These are phyloP conservation scores for Platycercus adscitus DNA, from an alignment of 2,113 vertebrate genomes.

Conservation along the genomic window DNA sequence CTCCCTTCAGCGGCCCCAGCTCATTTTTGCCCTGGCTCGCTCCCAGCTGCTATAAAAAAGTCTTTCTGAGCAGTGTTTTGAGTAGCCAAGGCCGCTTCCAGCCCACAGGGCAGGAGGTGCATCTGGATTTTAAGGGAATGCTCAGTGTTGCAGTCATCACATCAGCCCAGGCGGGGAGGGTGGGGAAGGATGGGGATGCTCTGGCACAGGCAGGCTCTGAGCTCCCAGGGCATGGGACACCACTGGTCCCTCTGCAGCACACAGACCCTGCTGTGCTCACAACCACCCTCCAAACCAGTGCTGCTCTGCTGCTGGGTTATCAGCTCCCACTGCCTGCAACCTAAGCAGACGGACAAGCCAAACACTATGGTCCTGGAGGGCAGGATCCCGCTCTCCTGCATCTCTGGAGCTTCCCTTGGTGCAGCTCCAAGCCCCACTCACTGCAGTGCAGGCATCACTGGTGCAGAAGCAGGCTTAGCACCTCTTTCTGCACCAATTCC, in stretches of 20 bases:
- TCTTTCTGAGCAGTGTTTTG: not conserved
- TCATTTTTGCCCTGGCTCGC: slow-evolving; percentile 54
- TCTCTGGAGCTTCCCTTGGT: not conserved
- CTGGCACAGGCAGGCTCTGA: fast-evolving
- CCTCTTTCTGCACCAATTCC: not conserved
- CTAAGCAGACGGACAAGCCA: not conserved
- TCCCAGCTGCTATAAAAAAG: slow-evolving; percentile 28
- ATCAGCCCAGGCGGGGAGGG: fast-evolving
- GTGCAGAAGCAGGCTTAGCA: not conserved
- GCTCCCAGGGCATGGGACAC: not conserved
- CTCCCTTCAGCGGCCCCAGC: slow-evolving; percentile 62
- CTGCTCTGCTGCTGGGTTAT: not conserved
- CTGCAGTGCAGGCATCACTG: not conserved
- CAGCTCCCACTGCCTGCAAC: not conserved
- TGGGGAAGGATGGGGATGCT: not conserved
- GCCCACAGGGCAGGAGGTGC: not conserved
- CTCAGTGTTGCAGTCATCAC: not conserved
- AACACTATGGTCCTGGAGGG: not conserved
- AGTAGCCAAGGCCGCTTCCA: not conserved
- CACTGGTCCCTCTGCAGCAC: fast-evolving
- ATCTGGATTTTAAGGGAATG: not conserved
- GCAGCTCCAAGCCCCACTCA: not conserved
- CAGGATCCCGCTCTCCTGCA: not conserved
- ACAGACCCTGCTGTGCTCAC: fast-evolving
- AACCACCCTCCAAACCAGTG: not conserved